Conservation (phyloP, 2,113 vertebrate species). For the Sialia sialis region DNA sequence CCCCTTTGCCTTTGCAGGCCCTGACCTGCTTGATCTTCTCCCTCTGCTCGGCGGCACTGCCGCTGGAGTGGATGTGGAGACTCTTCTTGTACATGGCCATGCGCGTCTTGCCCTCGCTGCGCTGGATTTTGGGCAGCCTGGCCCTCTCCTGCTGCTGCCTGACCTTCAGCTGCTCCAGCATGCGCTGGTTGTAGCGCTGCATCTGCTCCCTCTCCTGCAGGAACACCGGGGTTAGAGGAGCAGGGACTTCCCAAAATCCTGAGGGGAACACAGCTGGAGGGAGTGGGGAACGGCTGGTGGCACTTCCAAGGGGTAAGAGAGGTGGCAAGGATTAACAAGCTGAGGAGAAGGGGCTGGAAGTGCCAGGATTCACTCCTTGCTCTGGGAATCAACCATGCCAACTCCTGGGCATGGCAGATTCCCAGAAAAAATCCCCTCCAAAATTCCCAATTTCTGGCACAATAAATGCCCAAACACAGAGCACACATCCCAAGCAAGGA, state of each 20-base stretch:
- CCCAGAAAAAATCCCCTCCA: background rate
- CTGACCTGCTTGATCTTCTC: constrained; percentile 93
- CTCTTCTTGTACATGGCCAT: constrained; percentile 99
- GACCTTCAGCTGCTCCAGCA: constrained; percentile 85
- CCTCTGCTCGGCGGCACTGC: constrained; percentile 81
- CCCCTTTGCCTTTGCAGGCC: background rate
- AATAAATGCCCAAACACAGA: background rate
- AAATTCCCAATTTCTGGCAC: background rate
- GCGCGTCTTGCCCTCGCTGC: constrained; percentile 90
- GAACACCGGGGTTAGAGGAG: background rate
- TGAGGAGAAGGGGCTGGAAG: background rate
- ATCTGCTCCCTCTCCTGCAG: constrained; percentile 92
- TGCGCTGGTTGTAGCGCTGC: constrained; percentile 95
- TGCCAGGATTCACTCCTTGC: background rate
- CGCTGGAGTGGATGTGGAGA: constrained; percentile 85
- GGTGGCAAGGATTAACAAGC: background rate
- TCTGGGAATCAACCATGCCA: background rate
- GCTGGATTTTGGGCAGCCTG: constrained; percentile 92
- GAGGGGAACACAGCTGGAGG: background rate
- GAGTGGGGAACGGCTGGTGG: background rate
- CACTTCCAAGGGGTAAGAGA: background rate
- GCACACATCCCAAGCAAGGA: rapidly evolving
- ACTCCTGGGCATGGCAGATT: background rate
- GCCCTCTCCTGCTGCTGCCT: constrained; percentile 90
- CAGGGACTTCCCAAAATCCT: background rate